Base-by-base conservation (phyloP, 2,888 invertebrate genomes). In the Melinopterus prodromus region DNA sequence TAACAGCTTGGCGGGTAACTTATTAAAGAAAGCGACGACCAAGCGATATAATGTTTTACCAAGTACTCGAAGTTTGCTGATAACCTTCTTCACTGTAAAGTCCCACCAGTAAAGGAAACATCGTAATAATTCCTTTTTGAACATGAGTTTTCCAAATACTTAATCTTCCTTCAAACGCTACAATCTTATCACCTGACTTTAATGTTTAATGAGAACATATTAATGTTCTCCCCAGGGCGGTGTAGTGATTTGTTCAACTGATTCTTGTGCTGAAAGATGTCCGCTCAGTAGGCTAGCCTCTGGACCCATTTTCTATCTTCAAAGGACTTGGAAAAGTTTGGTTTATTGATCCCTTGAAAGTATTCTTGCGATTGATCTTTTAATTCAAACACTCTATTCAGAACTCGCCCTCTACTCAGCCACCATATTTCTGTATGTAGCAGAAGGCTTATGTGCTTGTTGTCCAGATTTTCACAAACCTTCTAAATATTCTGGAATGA, bases 351-450 rank as follows among this genome's bases (percentile, higher is more conserved):
- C 35, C 16, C 26, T 72, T 72, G 72, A 37, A 75, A 36, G 6
- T 75, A 37, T 37, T 14, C 75, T 35, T 75, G 75, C 75, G 9
- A 36, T 75, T 9, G 14, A 75, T 37, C 75, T 37, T 35, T 35
- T 37, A 75, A 37, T 14, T 75, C 75, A 75, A 75, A 26, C 14
- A 16, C 15, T 37, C 75, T 75, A 36, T 75, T 75, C 26, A 75
- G 37, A 75, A 75, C 35, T 75, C 26, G n/a, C 6, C 36, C 75
- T 75, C 26, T 75, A 15, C 75, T 75, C 37, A 75, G 37, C 75
- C 37, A 75, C 9, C 75, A 36, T 3, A 75, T 75, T 75, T 75
- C 75, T 35, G 15, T 75, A 36, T 75, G 37, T 12, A 75, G 37
- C 75, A 75, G 36, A 3, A 75, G 38, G 15, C 36, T 70, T 6